Evolutionary conservation across 2,113 vertebrate genomes (phyloP), one percentile per base, ranked within the genome.

Genomic region (Marcusenius ussheri): DNA sequence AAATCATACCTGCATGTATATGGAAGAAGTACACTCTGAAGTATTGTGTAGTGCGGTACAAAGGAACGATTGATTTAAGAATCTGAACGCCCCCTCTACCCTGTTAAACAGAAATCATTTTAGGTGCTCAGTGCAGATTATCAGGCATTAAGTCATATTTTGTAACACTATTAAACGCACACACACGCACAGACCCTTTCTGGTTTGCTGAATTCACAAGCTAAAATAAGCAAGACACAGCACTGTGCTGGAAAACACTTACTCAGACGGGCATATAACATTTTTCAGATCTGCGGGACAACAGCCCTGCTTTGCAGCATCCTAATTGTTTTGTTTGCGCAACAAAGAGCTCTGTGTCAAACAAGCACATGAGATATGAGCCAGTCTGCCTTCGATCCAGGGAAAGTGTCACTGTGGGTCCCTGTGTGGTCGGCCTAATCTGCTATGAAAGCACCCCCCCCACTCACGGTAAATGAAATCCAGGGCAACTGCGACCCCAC

Each of bases 91-190:
- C 84, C 17, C 50, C 85, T 13, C 50, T 7, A 17, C 85, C 24
- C 85, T 50, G n/a, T 56, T 53, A 87, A 51, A 17, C 49, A 53
- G 49, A 87, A 51, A 45, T 87, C 50, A 53, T 31, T 42, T 35
- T 35, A 53, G 47, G 35, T 53, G 15, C 24, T 31, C 50, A 87
- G 85, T 35, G 85, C 50, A 39, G 27, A 87, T 56, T 56, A 31
- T 87, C n/a, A 24, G 9, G n/a, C 50, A 87, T 87, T 87, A 87
- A 87, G 53, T 56, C 19, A 35, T 53, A 87, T 87, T 87, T 47
- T 87, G 10, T 27, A 35, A 27, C 85, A 87, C 85, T 87, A 31
- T 56, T 87, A 87, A 87, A 87, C 27, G 3, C 85, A 87, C 49
- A 27, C n/a, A 50, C 84, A 50, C 24, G 17, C 1, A 31, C 84